These are phyloP conservation scores for Hyla sarda DNA, from an alignment of 2,113 vertebrate species.

Conservation along the genomic window DNA sequence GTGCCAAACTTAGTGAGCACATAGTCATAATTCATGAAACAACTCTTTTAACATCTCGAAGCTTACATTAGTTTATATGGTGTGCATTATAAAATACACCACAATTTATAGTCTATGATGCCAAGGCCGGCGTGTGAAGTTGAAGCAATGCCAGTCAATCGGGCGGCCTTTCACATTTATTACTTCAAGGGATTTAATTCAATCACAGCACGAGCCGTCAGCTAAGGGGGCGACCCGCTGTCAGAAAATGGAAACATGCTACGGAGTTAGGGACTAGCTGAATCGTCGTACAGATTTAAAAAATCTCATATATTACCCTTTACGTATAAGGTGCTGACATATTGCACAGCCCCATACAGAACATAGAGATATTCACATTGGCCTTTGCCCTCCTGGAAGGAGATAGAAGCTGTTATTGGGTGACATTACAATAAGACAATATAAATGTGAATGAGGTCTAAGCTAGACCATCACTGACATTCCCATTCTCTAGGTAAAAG, in stretches of 20 bases:
- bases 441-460: not conserved
- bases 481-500: not conserved
- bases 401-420: not conserved
- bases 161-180: not conserved
- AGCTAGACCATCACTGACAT: not conserved
- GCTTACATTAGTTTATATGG: not conserved
- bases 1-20: no score
- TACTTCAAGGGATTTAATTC: not conserved
- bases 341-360: not conserved
- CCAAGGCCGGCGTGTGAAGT: not conserved
- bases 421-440: not conserved
- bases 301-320: slow-evolving; percentile 11
- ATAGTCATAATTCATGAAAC: not conserved
- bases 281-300: not conserved
- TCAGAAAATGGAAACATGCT: not conserved
- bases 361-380: not conserved
- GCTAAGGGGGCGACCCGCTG: not conserved
- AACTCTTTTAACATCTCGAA: not conserved
- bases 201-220: not conserved
- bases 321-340: not conserved
- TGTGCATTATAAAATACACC: not conserved
- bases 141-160: not conserved
- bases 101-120: not conserved
- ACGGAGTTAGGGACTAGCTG: not conserved
- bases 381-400: not conserved